These are phyloP conservation scores for Maccullochella peelii DNA, from an alignment of 2,113 vertebrate genomes.

Conservation along the genomic window DNA sequence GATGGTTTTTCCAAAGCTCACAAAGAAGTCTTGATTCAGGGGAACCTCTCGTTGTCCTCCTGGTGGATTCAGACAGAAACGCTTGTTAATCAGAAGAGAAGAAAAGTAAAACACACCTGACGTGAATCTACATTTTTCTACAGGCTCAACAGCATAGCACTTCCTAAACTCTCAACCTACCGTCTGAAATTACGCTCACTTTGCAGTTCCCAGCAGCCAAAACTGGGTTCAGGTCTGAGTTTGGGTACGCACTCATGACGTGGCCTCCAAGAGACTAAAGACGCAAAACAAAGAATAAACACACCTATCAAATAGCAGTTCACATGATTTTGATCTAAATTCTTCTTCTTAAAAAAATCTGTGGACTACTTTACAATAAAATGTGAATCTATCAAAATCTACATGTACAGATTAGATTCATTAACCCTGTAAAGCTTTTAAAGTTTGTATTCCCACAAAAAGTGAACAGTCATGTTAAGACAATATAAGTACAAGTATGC, in stretches of 20 bases:
- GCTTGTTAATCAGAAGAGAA: not conserved
- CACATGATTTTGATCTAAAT: not conserved
- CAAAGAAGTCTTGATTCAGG: constrained; percentile 87
- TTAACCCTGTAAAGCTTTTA: not conserved
- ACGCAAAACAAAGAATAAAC: not conserved
- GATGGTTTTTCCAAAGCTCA: constrained; percentile 80
- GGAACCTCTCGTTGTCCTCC: constrained; percentile 82
- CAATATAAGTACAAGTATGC: not conserved
- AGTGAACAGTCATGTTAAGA: not conserved
- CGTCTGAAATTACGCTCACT: constrained; percentile 84
- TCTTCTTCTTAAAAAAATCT: not conserved
- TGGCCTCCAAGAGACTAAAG: constrained; percentile 91
- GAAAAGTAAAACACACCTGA: not conserved
- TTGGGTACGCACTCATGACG: constrained; percentile 87
- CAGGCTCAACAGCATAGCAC: not conserved
- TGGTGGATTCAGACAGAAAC: constrained; percentile 30
- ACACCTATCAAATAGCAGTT: not conserved
- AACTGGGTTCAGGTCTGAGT: constrained; percentile 93
- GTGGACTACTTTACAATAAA: no score
- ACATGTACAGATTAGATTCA: not conserved
- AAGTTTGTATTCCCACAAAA: not conserved
- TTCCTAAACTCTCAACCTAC: constrained; percentile 71
- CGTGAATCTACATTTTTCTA: not conserved
- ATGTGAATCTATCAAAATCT: no score
- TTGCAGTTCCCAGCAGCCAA: constrained; percentile 87